These are phyloP conservation scores for Brachyopa scutellaris DNA, from an alignment of 2,888 invertebrate species.

Conservation along the genomic window DNA sequence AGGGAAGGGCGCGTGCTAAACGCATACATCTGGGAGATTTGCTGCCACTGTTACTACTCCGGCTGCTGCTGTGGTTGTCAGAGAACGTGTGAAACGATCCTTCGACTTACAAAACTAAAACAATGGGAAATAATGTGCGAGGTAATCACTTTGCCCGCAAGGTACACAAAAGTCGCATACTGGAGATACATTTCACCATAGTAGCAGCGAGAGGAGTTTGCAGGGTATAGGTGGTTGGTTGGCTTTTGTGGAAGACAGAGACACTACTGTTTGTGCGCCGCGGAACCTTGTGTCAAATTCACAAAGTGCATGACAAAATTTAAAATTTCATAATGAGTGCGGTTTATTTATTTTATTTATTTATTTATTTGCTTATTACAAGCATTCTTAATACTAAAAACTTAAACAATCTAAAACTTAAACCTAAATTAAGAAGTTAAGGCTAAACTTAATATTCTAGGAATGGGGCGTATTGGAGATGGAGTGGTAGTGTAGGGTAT, in stretches of 20 bases:
- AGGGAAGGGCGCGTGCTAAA: constrained; percentile 71
- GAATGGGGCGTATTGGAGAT: too few relatives aligned
- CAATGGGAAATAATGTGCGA: constrained; percentile 72
- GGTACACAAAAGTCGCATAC: constrained; percentile 71
- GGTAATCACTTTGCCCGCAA: constrained; percentile 73
- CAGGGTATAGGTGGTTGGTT: not conserved
- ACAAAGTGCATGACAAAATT: constrained; percentile 71
- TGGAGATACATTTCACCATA: constrained; percentile 62
- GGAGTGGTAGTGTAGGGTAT: too few relatives aligned
- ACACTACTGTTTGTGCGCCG: constrained; percentile 1
- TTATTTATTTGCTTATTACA: not conserved
- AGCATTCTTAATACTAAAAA: too few relatives aligned
- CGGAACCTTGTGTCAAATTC: constrained; percentile 65
- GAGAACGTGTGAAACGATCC: constrained; percentile 72
- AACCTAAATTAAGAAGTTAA: too few relatives aligned
- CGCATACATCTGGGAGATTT: constrained; percentile 72
- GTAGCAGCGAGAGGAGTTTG: constrained; percentile 24
- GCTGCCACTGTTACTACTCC: constrained; percentile 41
- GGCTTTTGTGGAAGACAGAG: not conserved
- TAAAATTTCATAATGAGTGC: constrained; percentile 71
- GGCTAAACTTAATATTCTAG: too few relatives aligned
- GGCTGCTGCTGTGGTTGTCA: constrained; percentile 65
- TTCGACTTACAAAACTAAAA: constrained; percentile 72
- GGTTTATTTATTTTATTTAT: constrained; percentile 41
- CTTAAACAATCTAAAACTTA: too few relatives aligned